Base-by-base conservation (phyloP, 1,140 invertebrate species). In the Lasioglossum albipes region DNA sequence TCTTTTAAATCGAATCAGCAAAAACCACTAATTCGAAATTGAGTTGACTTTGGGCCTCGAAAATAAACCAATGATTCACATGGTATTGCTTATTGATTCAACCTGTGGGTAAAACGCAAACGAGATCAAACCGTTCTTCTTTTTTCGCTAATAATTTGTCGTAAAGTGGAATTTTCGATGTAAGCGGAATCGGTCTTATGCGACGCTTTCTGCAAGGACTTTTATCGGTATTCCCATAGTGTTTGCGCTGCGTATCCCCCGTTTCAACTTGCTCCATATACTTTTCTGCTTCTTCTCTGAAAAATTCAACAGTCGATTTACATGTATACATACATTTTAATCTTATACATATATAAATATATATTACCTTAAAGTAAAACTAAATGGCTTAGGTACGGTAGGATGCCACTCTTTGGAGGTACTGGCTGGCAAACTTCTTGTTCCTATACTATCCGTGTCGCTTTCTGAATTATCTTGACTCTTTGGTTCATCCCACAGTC, bases 111-210 rank as follows among this genome's bases (percentile, higher is more conserved):
- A 49, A 20, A 69, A 79, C 54, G 2, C 31, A 62, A 22, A 62
- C 45, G 31, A 45, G 45, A 41, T 52, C 45, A 27, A 49, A 95
- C 95, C 95, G 95, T 93, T 95, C 94, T 89, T 96, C 95, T 90
- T 96, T 95, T 79, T 96, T 95, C 76, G 95, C 94, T 69, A 96
- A 90, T 73, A 96, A 94, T 91, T 96, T 96, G 87, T 96, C 94
- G 79, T 96, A 96, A 3, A 96, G 91, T 2, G 95, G 95, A 79
- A 96, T 94, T 84, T 95, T 94, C 0, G 95, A 96, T 75, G 95
- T 95, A 31, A 96, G 94, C 6, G 96, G 96, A 62, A 96, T 94
- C n/a, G 95, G 95, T 85, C 94, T 94, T 7, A 94, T 94, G 77
- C 92, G 88, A 20, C 91, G 88, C 82, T 92, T 93, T 65, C 89